Evolutionary conservation across 2,113 vertebrate species (phyloP), one percentile per base, ranked within the genome.

Genomic region (Gymnogyps californianus): DNA sequence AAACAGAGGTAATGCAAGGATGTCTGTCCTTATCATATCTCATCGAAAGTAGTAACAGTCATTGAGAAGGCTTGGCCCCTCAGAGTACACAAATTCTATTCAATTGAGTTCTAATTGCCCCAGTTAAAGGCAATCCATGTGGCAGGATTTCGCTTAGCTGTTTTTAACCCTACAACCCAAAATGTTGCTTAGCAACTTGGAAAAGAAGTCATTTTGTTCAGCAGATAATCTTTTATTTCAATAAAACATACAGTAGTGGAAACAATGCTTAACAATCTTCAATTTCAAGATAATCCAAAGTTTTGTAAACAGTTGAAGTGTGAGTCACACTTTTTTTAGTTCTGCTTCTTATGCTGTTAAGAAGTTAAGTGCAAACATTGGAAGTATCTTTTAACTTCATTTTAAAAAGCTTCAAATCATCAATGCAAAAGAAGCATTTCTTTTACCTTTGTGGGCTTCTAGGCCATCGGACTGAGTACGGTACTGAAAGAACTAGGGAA

Each of bases 221-320:
- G 57, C 78, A 92, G 66, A 25, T 81, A 62, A 49, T 82, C 9
- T 79, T 97, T 98, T 97, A 97, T 98, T 98, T 93, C 52, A 69
- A 40, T 83, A 92, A 66, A 90, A 89, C 58, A 61, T 75, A 95
- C 87, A 93, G 38, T 69, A 80, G 76, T 72, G 75, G 87, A 94
- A 97, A 93, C 58, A 93, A 82, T 87, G 61, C 29, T 91, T 81
- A 51, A 91, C 84, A 90, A 93, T 85, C 79, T 75, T 80, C 4
- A 17, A 57, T 84, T 95, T 90, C 74, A 93, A 83, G 47, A 61
- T 93, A 95, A 85, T 77, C 55, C 78, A 72, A 87, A 95, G 54
- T 95, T 94, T 79, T 96, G 95, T 98, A 97, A 97, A 97, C 91
- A 92, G 24, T 20, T 92, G 25, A 93, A 96, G 93, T 95, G 91